Evolutionary conservation across 2,113 vertebrate species (phyloP).

Genomic region (Myotis davidii): DNA sequence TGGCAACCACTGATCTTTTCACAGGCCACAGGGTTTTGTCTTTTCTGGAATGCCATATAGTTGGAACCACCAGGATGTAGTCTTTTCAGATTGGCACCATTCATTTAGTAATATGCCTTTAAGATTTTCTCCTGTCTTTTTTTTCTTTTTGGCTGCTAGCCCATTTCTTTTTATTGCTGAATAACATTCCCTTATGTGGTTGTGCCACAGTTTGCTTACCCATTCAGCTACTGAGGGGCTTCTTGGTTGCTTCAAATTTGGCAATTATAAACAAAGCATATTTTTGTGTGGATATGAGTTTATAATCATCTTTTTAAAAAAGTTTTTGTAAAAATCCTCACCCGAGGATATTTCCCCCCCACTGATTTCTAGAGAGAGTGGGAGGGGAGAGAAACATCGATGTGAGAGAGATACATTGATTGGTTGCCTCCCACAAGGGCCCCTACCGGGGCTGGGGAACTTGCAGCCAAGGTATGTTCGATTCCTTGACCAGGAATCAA

Average conservation of each 20-base stretch:
- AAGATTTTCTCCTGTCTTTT: neutral
- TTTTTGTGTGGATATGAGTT: neutral
- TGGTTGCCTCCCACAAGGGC: no score
- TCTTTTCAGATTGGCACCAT: neutral
- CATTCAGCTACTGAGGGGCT: neutral
- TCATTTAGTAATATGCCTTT: neutral
- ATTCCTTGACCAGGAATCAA: no score
- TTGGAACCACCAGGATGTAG: neutral
- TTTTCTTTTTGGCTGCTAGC: neutral
- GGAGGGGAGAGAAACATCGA: no score
- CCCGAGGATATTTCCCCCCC: no score
- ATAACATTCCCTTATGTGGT: neutral
- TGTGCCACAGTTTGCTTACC: neutral
- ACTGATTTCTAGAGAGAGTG: no score
- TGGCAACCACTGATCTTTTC: neutral
- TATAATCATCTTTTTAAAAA: neutral
- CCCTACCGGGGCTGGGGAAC: no score
- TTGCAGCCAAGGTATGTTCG: no score
- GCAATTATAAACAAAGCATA: neutral
- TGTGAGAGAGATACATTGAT: no score
- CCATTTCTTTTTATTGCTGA: neutral
- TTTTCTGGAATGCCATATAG: neutral
- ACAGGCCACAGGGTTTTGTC: neutral
- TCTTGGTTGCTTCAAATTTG: neutral
- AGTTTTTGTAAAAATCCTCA: no score